These are phyloP conservation scores for Aplodontia rufa DNA, from an alignment of 2,113 vertebrate genomes.

Conservation along the genomic window DNA sequence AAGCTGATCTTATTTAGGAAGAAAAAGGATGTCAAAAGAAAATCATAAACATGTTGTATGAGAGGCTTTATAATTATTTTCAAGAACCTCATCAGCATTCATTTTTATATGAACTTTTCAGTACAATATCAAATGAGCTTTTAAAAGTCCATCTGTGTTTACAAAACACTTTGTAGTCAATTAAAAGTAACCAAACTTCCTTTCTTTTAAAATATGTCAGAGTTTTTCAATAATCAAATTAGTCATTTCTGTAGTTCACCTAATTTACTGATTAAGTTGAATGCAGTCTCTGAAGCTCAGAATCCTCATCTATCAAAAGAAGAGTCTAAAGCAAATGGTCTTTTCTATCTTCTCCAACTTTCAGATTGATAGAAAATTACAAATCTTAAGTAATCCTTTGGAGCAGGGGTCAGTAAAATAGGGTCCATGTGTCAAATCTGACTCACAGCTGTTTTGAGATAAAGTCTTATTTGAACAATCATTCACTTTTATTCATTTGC, in stretches of 20 bases:
- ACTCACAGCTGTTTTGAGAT: not conserved
- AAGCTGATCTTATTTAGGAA: conserved; percentile 36
- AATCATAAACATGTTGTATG: not conserved
- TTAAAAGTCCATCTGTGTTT: not conserved
- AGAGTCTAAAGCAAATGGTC: not conserved
- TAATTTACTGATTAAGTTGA: conserved; percentile 31
- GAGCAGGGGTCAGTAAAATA: not conserved
- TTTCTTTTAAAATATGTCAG: conserved; percentile 42
- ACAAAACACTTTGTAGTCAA: not conserved
- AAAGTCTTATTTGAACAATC: not conserved
- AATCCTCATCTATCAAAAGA: not conserved
- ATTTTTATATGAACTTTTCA: conserved; percentile 1
- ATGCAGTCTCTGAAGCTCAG: conserved; percentile 2
- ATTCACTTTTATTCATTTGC: not conserved
- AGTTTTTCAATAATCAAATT: conserved; percentile 39
- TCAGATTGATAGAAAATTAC: not conserved
- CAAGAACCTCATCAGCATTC: not conserved
- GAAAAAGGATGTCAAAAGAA: not conserved
- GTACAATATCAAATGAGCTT: conserved; percentile 8
- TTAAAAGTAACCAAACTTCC: conserved; percentile 28
- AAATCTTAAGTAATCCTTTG: conserved; percentile 30
- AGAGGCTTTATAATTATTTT: conserved; percentile 21
- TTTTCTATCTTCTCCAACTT: not conserved
- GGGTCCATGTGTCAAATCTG: not conserved
- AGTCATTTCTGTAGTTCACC: conserved; percentile 20